Evolutionary conservation across 2,113 vertebrate species (phyloP).

Genomic region (Lathamus discolor): DNA sequence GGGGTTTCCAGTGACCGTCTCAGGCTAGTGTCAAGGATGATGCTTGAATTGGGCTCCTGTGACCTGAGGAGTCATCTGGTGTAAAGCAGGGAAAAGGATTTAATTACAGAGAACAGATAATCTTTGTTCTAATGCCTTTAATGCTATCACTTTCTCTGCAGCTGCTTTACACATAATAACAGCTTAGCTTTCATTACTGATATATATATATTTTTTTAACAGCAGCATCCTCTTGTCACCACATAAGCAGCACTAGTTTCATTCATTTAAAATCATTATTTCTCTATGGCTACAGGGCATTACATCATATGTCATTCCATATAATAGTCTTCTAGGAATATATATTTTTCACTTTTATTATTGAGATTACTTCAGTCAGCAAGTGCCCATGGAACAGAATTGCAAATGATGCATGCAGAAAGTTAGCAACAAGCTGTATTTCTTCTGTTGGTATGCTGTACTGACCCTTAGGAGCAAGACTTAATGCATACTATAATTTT

Average conservation of each 20-base stretch:
- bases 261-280: conserved; percentile 22
- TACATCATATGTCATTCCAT: not conserved
- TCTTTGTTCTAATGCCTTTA: conserved; percentile 61
- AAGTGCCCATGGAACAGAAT: not conserved
- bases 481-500: not conserved
- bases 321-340: not conserved
- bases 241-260: not conserved
- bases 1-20: not conserved
- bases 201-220: not conserved
- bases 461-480: not conserved
- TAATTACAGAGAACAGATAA: conserved; percentile 68
- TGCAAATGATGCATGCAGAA: not conserved
- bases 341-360: not conserved
- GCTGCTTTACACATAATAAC: conserved; percentile 58
- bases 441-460: not conserved
- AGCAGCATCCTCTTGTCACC: conserved; percentile 4
- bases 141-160: conserved; percentile 59
- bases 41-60: not conserved
- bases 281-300: not conserved
- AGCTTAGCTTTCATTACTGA: conserved; percentile 39
- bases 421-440: not conserved
- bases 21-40: not conserved
- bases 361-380: not conserved
- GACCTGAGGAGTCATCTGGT: conserved; percentile 32
- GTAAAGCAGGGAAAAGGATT: conserved; percentile 5